Evolutionary conservation across 1,140 invertebrate genomes (phyloP).

Genomic region (Leptinotarsa defecta): DNA sequence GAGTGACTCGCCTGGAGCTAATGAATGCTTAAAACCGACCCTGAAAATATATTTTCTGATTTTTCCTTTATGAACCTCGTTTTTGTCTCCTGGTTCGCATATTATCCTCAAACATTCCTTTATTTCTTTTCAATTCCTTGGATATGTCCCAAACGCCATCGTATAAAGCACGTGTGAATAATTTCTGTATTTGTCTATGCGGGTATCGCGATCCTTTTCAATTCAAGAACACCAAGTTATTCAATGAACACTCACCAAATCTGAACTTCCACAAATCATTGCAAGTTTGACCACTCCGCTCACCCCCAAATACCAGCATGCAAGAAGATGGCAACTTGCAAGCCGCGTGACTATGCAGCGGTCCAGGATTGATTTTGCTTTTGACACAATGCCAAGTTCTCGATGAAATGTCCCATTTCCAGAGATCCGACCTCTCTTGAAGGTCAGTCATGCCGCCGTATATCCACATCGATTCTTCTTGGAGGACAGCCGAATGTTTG

Average conservation of each 20-base stretch:
- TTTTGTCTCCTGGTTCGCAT: no score
- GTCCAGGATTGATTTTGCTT: slow-evolving; percentile 71
- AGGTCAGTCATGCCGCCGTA: slow-evolving; percentile 90
- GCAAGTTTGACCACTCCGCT: slow-evolving; percentile 70
- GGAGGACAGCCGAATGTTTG: slow-evolving; percentile 82
- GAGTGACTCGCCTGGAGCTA: no score
- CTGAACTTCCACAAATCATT: slow-evolving; percentile 88
- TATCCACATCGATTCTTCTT: slow-evolving; percentile 81
- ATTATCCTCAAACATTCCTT: no score
- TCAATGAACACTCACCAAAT: slow-evolving; percentile 67
- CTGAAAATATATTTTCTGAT: no score
- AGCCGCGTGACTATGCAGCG: slow-evolving; percentile 81
- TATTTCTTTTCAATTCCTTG: no score
- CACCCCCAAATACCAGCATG: slow-evolving; percentile 85
- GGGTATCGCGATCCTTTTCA: no score
- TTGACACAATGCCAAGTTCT: slow-evolving; percentile 71
- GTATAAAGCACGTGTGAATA: no score
- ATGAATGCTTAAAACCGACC: no score
- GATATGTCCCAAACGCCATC: no score
- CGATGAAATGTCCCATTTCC: slow-evolving; percentile 73
- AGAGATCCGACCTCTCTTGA: slow-evolving; percentile 79
- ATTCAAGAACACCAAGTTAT: no score
- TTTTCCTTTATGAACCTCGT: no score
- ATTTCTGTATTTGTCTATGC: no score
- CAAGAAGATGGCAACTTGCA: slow-evolving; percentile 73